Evolutionary conservation across 2,888 invertebrate genomes (phyloP), one percentile per base, ranked within the genome.

Genomic region (Tholera decimalis): DNA sequence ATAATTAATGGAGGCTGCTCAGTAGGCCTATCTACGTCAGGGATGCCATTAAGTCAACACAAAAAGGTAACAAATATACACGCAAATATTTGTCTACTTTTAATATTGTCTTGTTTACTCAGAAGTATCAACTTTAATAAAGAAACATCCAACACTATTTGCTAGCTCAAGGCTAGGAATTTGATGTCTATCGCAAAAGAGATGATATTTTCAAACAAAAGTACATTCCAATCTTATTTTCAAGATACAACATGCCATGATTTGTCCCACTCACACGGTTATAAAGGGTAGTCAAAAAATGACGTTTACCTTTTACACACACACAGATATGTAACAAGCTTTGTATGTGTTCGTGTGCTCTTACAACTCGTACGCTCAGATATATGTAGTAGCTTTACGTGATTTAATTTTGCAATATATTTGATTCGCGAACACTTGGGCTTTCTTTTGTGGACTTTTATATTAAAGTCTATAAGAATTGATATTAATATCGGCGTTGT

Each of bases 321-420:
- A 51, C 35, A 49, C 35, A 26, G n/a, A 47, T 15, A 18, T 30
- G 8, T 51, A 54, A 59, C 43, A 30, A 28, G 18, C 28, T 15
- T 13, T 28, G 22, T 26, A 13, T 18, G 22, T 51, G 28, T 30
- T 6, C 20, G 37, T 28, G 39, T 47, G 66, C 60, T 51, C 41
- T 13, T 33, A 50, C 43, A 53, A 50, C 50, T 64, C 41, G 46
- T 59, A 58, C 43, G 46, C 65, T 50, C 53, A 3, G 43, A 77
- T 65, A 51, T 77, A 72, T 74, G n/a, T n/a, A n/a, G n/a, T 72
- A 72, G 53, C 65, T 65, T 65, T 77, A 72, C 66, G 77, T 74
- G 73, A 74, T 77, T 72, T 72, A 73, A 74, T 77, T 77, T 77
- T 65, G 56, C 44, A 56, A 72, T 70, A 55, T 69, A 62, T 71